Evolutionary conservation across 2,113 vertebrate species (phyloP), one percentile per base, ranked within the genome.

Genomic region (Anser cygnoides): DNA sequence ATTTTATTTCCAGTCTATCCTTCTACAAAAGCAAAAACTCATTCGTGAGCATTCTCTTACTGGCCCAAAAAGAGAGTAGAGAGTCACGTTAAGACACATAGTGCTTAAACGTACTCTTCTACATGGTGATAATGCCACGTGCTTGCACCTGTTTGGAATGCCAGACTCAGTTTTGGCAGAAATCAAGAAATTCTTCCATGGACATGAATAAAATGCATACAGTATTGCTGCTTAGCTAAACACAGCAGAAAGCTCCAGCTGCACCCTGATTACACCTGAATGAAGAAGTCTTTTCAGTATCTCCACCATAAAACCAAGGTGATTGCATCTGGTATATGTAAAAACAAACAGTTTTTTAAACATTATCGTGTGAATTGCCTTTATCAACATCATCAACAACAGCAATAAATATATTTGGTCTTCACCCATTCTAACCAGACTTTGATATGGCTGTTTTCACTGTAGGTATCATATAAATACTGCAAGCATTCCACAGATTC

Each of bases 1-100:
- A 95, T 92, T 90, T 87, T 71, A 76, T 93, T 96, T 88, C 57
- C 75, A 88, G 84, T 94, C 83, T 82, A 91, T 91, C 63, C 78
- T 25, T 59, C 61, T 86, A 71, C 29, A 94, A 96, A 87, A 44
- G 77, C 62, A 92, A 66, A 58, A 77, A 15, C 37, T 70, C 20
- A 4, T 12, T 67, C n/a, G 82, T 52, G 37, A 62, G 11, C 0
- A 0, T 50, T 66, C 37, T 39, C 20, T 49, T 37, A 26, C 33
- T 28, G 3, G 46, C 26, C 31, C 20, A 66, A 28, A 80, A 31
- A 62, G 11, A 37, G 13, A 2, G 1, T 9, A 44, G 44, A 39
- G 10, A 7, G 14, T 73, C 41, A 58, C 3, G 3, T 17, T 33
- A 71, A 22, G 29, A 63, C 4, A 25, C 25, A 13, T 3, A 3